Evolutionary conservation across 1,140 invertebrate genomes (phyloP), one percentile per base, ranked within the genome.

Genomic region (Scylla paramamosain): DNA sequence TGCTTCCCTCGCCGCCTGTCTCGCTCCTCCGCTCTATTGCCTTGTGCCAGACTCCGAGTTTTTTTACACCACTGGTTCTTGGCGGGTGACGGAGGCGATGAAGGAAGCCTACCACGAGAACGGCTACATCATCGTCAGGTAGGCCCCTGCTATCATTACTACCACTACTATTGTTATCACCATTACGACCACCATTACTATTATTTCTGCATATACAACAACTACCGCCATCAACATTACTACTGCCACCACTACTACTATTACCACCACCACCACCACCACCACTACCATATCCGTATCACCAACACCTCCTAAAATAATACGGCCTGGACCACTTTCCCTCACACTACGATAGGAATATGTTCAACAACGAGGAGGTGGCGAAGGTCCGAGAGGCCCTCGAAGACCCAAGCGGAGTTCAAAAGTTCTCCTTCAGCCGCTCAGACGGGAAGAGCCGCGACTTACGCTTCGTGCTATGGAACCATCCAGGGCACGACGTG

Each of bases 401-500:
- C 20, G 95, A 96, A 25, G 8, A 39, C 29, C 45, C 59, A 14
- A 48, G 95, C 6, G 96, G 91, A 7, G 83, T 96, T 14, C 59
- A 95, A 77, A 48, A 82, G 10, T 52, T 93, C 67, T 6, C 59
- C 59, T 93, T 82, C 83, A 91, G 91, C 82, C 67, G 96, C 16
- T 52, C 29, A 6, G 96, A 96, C 87, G 96, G 94, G 0, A 25
- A 77, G 31, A 92, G 46, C 12, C 46, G 93, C 7, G n/a, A 31
- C 10, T 91, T 48, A 0, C 39, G 86, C 7, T 4, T 96, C 20
- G 89, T 84, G 10, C 25, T 96, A 28, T 96, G 96, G 96, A 95
- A 96, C 82, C 94, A 96, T 46, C 93, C 96, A 2, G 96, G 96
- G 4, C 83, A 94, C 32, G 96, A 95, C 67, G 67, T 96, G 29